Percentiles rank a stretch among this genome's conserved stretches.
These are phyloP conservation scores for Drosophila equinoxialis DNA, from an alignment of 1,140 invertebrate genomes.

Conservation along the genomic window DNA sequence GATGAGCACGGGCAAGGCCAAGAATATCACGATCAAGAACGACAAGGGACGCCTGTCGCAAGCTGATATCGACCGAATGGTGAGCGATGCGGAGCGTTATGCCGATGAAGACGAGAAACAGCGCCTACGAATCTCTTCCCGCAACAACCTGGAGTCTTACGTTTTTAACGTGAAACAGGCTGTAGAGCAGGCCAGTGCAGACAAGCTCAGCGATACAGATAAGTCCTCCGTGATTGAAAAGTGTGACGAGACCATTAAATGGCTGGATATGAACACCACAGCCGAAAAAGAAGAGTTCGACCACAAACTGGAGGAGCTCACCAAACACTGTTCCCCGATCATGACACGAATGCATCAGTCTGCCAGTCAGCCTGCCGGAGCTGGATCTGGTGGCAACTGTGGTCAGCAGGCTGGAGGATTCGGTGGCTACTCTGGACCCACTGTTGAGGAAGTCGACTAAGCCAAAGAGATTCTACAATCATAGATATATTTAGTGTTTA, in stretches of 20 bases:
- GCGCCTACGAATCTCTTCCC: slow-evolving; percentile 86
- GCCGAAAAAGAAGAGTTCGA: slow-evolving; percentile 87
- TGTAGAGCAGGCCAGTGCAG: slow-evolving; percentile 83
- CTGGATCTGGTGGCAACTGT: slow-evolving; percentile 53
- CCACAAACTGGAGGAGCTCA: slow-evolving; percentile 85
- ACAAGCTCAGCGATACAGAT: slow-evolving; percentile 86
- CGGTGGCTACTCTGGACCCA: slow-evolving; percentile 84
- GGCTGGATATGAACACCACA: slow-evolving; percentile 86
- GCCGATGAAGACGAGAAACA: slow-evolving; percentile 87
- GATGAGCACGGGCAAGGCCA: slow-evolving; percentile 84
- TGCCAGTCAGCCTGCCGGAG: slow-evolving; percentile 63
- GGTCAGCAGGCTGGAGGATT: slow-evolving; percentile 83
- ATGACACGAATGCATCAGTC: slow-evolving; percentile 85
- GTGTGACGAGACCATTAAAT: slow-evolving; percentile 84
- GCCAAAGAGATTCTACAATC: background rate
- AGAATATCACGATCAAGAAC: slow-evolving; percentile 93
- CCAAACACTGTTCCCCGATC: slow-evolving; percentile 84
- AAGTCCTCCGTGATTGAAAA: slow-evolving; percentile 86
- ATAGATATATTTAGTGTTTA: background rate
- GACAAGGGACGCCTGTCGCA: slow-evolving; percentile 92
- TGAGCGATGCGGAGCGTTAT: slow-evolving; percentile 69
- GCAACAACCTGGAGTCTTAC: slow-evolving; percentile 88
- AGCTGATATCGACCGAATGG: slow-evolving; percentile 89
- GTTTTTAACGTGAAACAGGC: slow-evolving; percentile 88
- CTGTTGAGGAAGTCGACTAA: slow-evolving; percentile 90